Percentiles rank a stretch among this genome's conserved stretches.
Conservation (phyloP, 1,140 invertebrate genomes). For the Hesperophylax magnus region DNA sequence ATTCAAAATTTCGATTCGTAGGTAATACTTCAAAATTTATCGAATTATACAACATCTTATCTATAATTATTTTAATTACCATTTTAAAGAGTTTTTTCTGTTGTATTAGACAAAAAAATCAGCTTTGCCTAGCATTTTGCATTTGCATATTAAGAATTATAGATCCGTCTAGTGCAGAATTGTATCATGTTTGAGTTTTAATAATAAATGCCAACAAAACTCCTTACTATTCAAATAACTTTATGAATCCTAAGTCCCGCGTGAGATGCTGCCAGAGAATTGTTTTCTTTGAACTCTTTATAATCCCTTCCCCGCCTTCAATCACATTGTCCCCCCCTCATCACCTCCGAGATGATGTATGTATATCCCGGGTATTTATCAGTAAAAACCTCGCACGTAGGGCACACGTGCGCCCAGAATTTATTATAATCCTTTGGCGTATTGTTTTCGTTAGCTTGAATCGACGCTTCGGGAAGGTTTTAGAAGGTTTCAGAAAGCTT, state of each 20-base stretch:
- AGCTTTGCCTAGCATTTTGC: too few relatives aligned
- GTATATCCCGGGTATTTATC: conserved; percentile 43
- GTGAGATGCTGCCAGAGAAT: neutral
- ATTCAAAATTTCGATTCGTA: too few relatives aligned
- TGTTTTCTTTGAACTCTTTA: neutral
- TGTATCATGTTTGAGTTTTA: too few relatives aligned
- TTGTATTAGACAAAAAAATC: too few relatives aligned
- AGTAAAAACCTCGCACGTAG: conserved; percentile 42
- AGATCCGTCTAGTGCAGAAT: too few relatives aligned
- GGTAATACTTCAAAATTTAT: too few relatives aligned
- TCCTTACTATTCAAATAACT: conserved; percentile 12
- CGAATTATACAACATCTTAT: too few relatives aligned
- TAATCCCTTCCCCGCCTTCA: conserved; percentile 16
- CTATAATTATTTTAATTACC: too few relatives aligned
- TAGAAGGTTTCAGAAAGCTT: neutral
- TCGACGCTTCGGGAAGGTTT: conserved; percentile 22
- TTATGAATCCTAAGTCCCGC: neutral
- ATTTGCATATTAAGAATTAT: too few relatives aligned
- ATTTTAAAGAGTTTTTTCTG: too few relatives aligned
- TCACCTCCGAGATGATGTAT: conserved; percentile 29
- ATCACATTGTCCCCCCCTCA: neutral
- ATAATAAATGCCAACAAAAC: too few relatives aligned
- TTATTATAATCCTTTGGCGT: conserved; percentile 55
- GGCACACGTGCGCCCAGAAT: conserved; percentile 38
- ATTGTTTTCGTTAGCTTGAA: conserved; percentile 50